Evolutionary conservation across 1,140 invertebrate species (phyloP), one percentile per base, ranked within the genome.

Genomic region (Zophobas atratus): DNA sequence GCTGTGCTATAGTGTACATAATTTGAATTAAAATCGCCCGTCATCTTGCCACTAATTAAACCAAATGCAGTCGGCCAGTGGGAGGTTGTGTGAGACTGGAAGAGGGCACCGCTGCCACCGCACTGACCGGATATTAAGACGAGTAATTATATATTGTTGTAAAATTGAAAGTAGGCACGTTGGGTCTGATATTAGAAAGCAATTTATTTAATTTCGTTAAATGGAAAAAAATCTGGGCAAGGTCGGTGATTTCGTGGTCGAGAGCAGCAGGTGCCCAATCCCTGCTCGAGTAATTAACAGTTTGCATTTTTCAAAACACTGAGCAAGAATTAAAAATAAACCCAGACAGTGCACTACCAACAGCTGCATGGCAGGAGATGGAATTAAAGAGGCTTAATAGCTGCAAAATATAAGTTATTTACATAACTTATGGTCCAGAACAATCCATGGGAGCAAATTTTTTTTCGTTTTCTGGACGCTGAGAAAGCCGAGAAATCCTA

Each of bases 1-100:
- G 73, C 60, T 75, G 53, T 32, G 53, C 70, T 74, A 57, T 67
- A 48, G 73, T 75, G 55, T 63, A 73, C 67, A 46, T 80, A 80
- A 80, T 80, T 80, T 80, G 76, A 76, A 80, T 80, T 80, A 80
- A 80, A 80, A 80, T 46, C 57, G 79, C 79, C 76, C 76, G 79
- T 80, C 79, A 80, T 80, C 79, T 77, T 73, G 76, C 79, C 76
- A 80, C 76, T 80, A 80, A 80, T 80, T 80, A 80, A 80, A 80
- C 76, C 71, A 80, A 80, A 77, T 77, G 53, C 72, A 80, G 75
- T 70, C 43, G 67, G 41, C 78, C 78, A 72, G 35, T 5, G 3
- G n/a, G 43, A 20, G n/a, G 5, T 6, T 67, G 38, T 67, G 1
- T 32, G 2, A 38, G 1, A n/a, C 6, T 67, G 36, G 33, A 43